Conservation (phyloP, 92 coral and sea anemone species). For the Galaxea fascicularis region DNA sequence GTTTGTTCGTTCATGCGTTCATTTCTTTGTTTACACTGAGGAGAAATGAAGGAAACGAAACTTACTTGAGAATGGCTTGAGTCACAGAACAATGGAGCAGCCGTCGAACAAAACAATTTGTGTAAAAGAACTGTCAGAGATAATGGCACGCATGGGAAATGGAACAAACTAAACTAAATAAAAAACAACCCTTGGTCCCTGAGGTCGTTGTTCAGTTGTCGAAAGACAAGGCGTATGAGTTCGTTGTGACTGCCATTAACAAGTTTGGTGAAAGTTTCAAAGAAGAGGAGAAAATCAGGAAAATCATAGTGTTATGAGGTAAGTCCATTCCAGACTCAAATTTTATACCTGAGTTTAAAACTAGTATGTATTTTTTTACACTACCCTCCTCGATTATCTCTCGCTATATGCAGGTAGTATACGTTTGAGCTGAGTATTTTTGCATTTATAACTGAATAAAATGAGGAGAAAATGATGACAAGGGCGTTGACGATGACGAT, state of each 20-base stretch:
- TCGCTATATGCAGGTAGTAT: too few relatives aligned
- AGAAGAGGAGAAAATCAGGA: neutral
- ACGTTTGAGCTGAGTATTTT: too few relatives aligned
- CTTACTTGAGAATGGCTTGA: neutral
- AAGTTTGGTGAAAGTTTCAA: constrained; percentile 14
- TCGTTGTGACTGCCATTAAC: constrained; percentile 26
- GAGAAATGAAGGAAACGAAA: neutral
- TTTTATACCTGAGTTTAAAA: too few relatives aligned
- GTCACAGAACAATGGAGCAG: constrained; percentile 8
- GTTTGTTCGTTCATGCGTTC: too few relatives aligned
- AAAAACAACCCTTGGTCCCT: neutral
- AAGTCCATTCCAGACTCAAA: too few relatives aligned
- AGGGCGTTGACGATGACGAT: too few relatives aligned
- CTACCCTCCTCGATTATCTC: too few relatives aligned
- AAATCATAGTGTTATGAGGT: neutral
- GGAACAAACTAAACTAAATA: neutral
- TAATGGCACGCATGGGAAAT: neutral
- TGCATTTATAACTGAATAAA: too few relatives aligned
- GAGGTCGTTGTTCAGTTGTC: neutral
- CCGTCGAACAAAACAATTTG: constrained; percentile 1
- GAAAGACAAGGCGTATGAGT: constrained; percentile 1
- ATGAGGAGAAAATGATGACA: too few relatives aligned
- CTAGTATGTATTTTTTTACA: too few relatives aligned
- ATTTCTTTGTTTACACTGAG: too few relatives aligned
- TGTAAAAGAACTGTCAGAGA: constrained; percentile 9